Evolutionary conservation across 2,888 invertebrate species (phyloP).

Genomic region (Ferrisia virgata): DNA sequence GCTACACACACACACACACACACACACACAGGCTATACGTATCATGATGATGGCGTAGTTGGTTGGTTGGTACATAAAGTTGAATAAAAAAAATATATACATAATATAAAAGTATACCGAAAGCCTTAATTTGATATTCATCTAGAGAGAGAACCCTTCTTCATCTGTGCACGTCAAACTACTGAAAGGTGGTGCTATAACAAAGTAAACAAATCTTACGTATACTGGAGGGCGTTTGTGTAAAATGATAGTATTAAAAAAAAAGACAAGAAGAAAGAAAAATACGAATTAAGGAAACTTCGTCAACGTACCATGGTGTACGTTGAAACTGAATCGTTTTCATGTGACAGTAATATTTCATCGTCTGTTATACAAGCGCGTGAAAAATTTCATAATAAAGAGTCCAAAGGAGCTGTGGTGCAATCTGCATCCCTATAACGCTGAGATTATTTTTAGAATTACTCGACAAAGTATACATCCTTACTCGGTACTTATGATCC

Average conservation of each 20-base stretch:
- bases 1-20: no score
- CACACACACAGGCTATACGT: no score
- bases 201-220: neutral
- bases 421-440: neutral
- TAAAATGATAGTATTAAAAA: neutral
- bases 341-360: slow-evolving; percentile 12
- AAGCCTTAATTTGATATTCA: neutral
- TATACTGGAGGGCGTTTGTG: neutral
- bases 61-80: no score
- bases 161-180: neutral
- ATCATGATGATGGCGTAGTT: no score
- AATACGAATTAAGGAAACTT: neutral
- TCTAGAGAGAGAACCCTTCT: neutral
- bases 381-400: neutral
- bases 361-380: neutral
- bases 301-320: neutral
- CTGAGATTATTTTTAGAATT: neutral
- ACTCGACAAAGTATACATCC: neutral
- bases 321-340: neutral
- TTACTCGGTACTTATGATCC: neutral
- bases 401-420: neutral
- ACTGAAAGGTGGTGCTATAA: neutral
- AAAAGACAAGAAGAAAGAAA: neutral
- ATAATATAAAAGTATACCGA: no score
- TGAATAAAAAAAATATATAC: neutral